Evolutionary conservation across 2,113 vertebrate species (phyloP).

Genomic region (Leptocoma aspasia): DNA sequence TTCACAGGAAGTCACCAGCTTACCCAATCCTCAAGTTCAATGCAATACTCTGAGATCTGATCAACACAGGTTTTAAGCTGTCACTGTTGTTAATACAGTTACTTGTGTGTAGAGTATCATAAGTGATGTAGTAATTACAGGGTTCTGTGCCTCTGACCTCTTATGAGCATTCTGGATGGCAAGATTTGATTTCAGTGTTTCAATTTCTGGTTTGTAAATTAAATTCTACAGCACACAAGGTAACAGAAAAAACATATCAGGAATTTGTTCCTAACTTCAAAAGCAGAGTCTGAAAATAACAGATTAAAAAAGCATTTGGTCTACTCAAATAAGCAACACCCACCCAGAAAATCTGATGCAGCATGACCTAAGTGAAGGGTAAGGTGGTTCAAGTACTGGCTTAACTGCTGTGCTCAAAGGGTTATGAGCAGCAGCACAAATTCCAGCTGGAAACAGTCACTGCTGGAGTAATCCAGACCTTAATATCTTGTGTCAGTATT

Average conservation of each 20-base stretch:
- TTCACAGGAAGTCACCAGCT: neutral
- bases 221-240: neutral
- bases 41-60: neutral
- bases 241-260: neutral
- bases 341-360: neutral
- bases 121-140: neutral
- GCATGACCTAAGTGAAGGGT: neutral
- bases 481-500: rapidly evolving
- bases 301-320: neutral
- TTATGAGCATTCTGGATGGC: rapidly evolving
- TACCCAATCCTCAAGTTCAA: neutral
- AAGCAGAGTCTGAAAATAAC: neutral
- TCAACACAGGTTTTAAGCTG: neutral
- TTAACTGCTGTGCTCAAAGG: neutral
- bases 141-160: neutral
- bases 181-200: neutral
- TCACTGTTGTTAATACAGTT: neutral
- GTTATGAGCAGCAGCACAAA: neutral
- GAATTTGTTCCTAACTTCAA: neutral
- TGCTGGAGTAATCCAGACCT: neutral
- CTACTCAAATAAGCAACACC: neutral
- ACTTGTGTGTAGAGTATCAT: neutral
- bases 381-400: neutral
- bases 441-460: neutral
- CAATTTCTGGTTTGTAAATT: neutral